Evolutionary conservation across 2,113 vertebrate species (phyloP).

Genomic region (Nannospalax galili): DNA sequence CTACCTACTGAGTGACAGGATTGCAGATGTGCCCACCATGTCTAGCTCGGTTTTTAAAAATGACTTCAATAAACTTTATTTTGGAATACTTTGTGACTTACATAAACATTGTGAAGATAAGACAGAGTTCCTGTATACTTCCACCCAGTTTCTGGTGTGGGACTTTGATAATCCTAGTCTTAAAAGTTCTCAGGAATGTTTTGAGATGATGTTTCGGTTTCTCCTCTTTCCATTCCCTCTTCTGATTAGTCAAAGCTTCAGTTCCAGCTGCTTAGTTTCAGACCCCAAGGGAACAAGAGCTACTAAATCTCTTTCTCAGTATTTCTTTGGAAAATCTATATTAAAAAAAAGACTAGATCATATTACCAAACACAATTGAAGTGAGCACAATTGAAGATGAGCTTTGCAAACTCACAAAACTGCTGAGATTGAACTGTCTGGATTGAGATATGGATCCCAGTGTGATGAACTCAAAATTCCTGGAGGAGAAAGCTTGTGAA

Average conservation of each 20-base stretch:
- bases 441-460: background rate
- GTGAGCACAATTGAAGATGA: background rate
- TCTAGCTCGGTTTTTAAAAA: background rate
- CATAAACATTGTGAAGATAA: slow-evolving; percentile 15
- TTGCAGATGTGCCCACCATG: background rate
- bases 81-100: slow-evolving; percentile 5
- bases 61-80: slow-evolving; percentile 31
- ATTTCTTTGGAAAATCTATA: slow-evolving; percentile 64
- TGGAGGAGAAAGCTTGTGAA: background rate
- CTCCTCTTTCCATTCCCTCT: slow-evolving; percentile 44
- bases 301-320: slow-evolving; percentile 43
- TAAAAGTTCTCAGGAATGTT: slow-evolving; percentile 48
- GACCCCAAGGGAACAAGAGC: slow-evolving; percentile 43
- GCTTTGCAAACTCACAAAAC: background rate
- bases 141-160: background rate
- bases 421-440: background rate
- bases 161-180: background rate
- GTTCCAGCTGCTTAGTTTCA: slow-evolving; percentile 61
- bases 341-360: background rate
- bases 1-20: background rate
- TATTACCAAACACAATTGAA: background rate
- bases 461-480: background rate
- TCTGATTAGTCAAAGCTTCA: slow-evolving; percentile 40
- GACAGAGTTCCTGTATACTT: background rate
- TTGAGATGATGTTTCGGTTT: slow-evolving; percentile 33